These are phyloP conservation scores for Carcinoscorpius rotundicauda DNA, from an alignment of 1,140 invertebrate genomes.

Conservation along the genomic window DNA sequence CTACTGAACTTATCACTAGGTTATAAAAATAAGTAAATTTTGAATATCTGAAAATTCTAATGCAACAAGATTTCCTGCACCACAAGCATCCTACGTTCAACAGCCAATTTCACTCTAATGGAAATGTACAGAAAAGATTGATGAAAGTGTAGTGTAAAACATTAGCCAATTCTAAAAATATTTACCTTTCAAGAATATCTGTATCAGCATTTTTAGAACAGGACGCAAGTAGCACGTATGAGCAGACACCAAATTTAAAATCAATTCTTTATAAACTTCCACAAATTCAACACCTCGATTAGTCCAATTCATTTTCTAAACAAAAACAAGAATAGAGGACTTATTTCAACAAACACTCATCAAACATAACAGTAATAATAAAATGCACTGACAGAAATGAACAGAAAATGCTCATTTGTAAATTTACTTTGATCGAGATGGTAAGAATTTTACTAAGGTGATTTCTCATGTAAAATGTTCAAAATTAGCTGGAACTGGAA, in stretches of 20 bases:
- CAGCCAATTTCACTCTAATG: too few species aligned
- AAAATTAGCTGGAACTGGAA: neutral
- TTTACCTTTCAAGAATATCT: constrained; percentile 10
- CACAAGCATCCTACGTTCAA: too few species aligned
- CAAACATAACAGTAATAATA: neutral
- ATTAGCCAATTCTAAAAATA: neutral
- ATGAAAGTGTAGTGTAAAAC: too few species aligned
- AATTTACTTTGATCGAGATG: neutral
- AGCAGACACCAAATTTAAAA: constrained; percentile 14
- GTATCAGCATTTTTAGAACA: constrained; percentile 25
- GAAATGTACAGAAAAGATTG: too few species aligned
- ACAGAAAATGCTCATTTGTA: neutral
- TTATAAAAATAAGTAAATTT: too few species aligned
- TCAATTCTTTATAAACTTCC: constrained; percentile 10
- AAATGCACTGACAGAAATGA: neutral
- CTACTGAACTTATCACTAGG: too few species aligned
- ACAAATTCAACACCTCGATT: constrained; percentile 5
- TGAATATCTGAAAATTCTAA: too few species aligned
- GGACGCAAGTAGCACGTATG: constrained; percentile 3
- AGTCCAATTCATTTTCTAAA: constrained; percentile 11
- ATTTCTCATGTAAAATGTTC: neutral
- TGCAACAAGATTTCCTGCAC: too few species aligned
- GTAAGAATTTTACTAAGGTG: neutral
- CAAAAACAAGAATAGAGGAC: neutral
- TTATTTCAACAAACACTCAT: neutral